Evolutionary conservation across 1,140 invertebrate genomes (phyloP), one percentile per base, ranked within the genome.

Genomic region (Galleria mellonella): DNA sequence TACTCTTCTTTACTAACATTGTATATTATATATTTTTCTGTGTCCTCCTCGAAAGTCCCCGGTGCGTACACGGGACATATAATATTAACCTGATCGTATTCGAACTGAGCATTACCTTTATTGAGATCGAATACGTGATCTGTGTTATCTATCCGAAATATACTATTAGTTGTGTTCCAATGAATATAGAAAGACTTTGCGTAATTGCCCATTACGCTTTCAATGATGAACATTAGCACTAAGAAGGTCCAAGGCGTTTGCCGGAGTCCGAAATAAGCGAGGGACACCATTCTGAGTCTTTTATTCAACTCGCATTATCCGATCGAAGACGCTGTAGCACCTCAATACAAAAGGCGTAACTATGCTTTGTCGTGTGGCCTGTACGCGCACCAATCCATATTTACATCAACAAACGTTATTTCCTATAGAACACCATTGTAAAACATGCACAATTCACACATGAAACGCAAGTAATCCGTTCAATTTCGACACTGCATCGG

Each of bases 111-210:
- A 86, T 97, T 97, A 53, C 95, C 94, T 86, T 96, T 95, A 88
- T 98, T 98, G 51, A 98, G 94, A 85, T 97, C 96, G 77, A 97
- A 97, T 78, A 98, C 96, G 86, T 98, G 96, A 86, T 98, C 96
- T 17, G 96, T 98, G 84, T 98, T 98, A 90, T 98, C 96, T 91
- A 98, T 97, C 78, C 96, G 92, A 88, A 98, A 98, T 91, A 96
- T 97, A 87, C 67, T 93, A 79, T 94, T 94, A 23, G 93, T 93
- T 55, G 93, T 94, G 86, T 94, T 94, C 93, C 93, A 94, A 69
- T 94, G 92, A 86, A 94, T 93, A 82, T 92, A 92, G 81, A 94
- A 94, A 10, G 92, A 92, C 79, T 94, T 94, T 37, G 92, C 92
- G 82, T 92, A 93, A 72, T 92, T 93, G 52, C 92, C 93, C 72